Conservation (phyloP, 2,888 invertebrate species). For the Sisyra terminalis region DNA sequence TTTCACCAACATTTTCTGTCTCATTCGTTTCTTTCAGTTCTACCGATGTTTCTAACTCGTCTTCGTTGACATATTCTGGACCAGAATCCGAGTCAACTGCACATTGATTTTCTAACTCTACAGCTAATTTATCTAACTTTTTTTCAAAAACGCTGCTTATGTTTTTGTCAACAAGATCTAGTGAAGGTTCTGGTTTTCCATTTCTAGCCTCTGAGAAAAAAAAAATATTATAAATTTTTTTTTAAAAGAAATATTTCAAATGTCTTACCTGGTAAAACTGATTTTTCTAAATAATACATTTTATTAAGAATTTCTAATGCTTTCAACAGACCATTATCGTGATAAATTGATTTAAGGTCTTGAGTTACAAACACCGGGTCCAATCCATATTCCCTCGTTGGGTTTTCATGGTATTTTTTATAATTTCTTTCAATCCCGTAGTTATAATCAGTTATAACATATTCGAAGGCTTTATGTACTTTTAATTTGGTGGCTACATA, state of each 20-base stretch:
- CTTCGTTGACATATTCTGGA: no score
- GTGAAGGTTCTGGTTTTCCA: neutral
- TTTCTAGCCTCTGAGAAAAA: neutral
- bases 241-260: neutral
- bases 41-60: no score
- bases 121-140: neutral
- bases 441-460: neutral
- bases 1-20: no score
- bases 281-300: slow-evolving; percentile 3
- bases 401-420: neutral
- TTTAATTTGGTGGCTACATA: slow-evolving; percentile 2
- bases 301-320: slow-evolving; percentile 2
- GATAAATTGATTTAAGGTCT: neutral
- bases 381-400: no score
- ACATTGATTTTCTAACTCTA: neutral
- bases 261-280: neutral
- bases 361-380: neutral
- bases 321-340: neutral
- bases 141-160: neutral
- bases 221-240: no score
- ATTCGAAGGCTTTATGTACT: neutral
- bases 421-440: slow-evolving; percentile 2
- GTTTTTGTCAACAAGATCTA: neutral
- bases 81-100: no score
- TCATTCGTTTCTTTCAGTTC: no score